Percentiles rank a stretch among this genome's conserved stretches.
phyloP scores from a whole-genome alignment of 2,888 invertebrate species.

The Eupithecia abbreviata region DNA sequence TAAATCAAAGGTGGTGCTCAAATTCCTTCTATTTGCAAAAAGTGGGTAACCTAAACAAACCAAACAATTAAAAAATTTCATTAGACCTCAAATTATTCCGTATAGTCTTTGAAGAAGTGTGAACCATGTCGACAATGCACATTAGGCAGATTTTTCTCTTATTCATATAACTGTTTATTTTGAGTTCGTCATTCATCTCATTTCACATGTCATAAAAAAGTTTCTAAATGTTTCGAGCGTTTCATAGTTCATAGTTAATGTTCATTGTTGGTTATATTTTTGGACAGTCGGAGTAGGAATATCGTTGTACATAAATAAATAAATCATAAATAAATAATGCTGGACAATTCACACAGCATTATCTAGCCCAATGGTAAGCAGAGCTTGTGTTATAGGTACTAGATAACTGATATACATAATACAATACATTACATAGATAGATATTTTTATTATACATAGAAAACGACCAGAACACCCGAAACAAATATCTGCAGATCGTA shows the following conservation, averaged over 20 bases:
- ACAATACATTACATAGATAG: too few relatives aligned
- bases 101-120: neutral
- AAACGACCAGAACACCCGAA: too few relatives aligned
- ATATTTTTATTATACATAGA: too few relatives aligned
- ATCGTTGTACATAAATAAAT: too few relatives aligned
- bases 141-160: neutral
- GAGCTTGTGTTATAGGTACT: too few relatives aligned
- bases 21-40: neutral
- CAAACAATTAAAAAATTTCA: neutral
- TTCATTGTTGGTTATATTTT: slow-evolving; percentile 38
- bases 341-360: too few relatives aligned
- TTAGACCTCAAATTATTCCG: neutral
- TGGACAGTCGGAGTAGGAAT: slow-evolving; percentile 11
- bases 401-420: too few relatives aligned
- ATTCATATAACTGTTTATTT: slow-evolving; percentile 7
- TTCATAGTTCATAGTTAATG: slow-evolving; percentile 43
- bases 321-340: too few relatives aligned
- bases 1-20: neutral
- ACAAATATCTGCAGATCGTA: too few relatives aligned
- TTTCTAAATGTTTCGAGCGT: slow-evolving; percentile 51
- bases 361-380: too few relatives aligned
- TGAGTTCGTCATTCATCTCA: slow-evolving; percentile 33
- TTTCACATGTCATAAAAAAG: slow-evolving; percentile 54
- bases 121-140: slow-evolving; percentile 1
- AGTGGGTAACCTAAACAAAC: neutral